Conservation (phyloP, 2,113 vertebrate species). For the Oncorhynchus mykiss region DNA sequence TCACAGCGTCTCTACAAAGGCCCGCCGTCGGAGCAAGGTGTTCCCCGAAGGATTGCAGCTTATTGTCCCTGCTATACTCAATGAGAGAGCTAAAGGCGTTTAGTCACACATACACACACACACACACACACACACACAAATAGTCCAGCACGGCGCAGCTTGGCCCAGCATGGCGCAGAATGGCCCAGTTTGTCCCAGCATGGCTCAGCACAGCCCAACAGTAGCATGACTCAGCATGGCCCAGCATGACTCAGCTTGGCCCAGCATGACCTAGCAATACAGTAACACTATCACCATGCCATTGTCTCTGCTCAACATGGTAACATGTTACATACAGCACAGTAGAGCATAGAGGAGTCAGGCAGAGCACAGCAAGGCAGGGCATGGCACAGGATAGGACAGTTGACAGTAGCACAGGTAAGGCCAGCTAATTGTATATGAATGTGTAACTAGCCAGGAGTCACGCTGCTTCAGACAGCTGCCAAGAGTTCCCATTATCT, state of each 20-base stretch:
- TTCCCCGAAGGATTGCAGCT: conserved; percentile 47
- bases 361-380: no score
- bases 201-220: not conserved
- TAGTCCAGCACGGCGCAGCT: not conserved
- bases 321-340: no score
- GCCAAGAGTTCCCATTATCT: not conserved
- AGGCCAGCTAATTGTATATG: not conserved
- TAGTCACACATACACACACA: not conserved
- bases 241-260: not conserved
- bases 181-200: not conserved
- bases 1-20: conserved; percentile 16
- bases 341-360: no score
- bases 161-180: conserved; percentile 7
- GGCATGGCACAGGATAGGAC: no score
- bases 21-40: conserved; percentile 37
- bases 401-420: not conserved
- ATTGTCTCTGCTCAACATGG: no score
- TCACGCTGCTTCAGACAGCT: conserved; percentile 8
- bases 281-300: not conserved
- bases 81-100: conserved; percentile 19
- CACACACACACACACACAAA: no score
- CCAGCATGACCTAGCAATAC: not conserved
- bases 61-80: conserved; percentile 19
- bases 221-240: conserved; percentile 7
- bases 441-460: not conserved